Conservation (phyloP, 2,797 vertebrate genomes). For the Scleropages formosus region DNA sequence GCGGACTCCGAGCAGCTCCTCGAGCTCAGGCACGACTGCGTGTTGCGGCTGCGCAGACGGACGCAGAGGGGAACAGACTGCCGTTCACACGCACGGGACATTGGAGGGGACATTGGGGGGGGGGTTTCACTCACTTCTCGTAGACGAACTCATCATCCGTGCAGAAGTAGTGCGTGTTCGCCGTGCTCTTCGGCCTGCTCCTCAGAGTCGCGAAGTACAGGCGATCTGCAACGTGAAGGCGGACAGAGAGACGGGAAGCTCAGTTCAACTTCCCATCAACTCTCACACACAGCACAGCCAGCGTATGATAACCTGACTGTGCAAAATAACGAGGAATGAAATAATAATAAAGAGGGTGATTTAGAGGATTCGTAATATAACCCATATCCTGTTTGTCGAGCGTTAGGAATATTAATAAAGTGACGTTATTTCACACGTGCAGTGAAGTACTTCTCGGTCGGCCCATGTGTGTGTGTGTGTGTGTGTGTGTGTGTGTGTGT, state of each 20-base stretch:
- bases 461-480: too few relatives aligned
- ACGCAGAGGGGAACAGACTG: neutral
- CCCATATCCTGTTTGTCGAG: too few relatives aligned
- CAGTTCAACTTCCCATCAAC: neutral
- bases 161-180: conserved; percentile 95
- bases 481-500: too few relatives aligned
- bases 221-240: conserved; percentile 72
- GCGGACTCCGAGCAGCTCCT: too few relatives aligned
- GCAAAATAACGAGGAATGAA: too few relatives aligned
- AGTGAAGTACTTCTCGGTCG: too few relatives aligned
- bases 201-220: conserved; percentile 92
- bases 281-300: neutral
- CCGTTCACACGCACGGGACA: neutral
- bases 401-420: too few relatives aligned
- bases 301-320: too few relatives aligned
- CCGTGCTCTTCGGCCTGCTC: conserved; percentile 91
- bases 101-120: conserved; percentile 22
- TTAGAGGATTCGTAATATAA: too few relatives aligned
- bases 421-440: too few relatives aligned
- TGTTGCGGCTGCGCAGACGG: conserved; percentile 19
- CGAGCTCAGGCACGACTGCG: conserved; percentile 11
- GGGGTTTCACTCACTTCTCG: conserved; percentile 97
- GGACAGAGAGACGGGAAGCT: neutral
- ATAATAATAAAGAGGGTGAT: too few relatives aligned
- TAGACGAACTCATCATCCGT: conserved; percentile 93